Conservation (phyloP, 2,888 invertebrate species). For the Spilosoma lubricipeda region DNA sequence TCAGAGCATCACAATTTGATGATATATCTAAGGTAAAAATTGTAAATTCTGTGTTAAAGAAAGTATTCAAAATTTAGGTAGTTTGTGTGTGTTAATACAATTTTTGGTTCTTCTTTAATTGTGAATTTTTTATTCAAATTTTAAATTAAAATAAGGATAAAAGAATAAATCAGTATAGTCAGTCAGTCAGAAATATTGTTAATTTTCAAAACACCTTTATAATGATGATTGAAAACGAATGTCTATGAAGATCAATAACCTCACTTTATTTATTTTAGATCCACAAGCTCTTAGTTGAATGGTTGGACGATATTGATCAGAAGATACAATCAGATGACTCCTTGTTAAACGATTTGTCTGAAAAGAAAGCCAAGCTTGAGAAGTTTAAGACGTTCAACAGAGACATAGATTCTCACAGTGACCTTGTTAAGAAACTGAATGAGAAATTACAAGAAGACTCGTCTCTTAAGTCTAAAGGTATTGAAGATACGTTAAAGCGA, state of each 20-base stretch:
- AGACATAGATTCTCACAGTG: constrained; percentile 93
- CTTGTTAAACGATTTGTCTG: constrained; percentile 93
- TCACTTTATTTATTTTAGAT: constrained; percentile 62
- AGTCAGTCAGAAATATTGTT: too few relatives aligned
- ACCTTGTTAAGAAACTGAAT: constrained; percentile 92
- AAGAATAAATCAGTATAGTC: background rate
- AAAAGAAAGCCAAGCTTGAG: constrained; percentile 95
- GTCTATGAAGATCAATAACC: background rate
- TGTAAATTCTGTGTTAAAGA: background rate
- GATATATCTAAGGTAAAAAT: constrained; percentile 92
- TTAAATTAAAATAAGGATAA: background rate
- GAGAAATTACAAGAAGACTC: constrained; percentile 90
- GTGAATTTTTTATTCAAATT: background rate
- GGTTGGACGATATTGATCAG: constrained; percentile 95
- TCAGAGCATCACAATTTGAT: constrained; percentile 92
- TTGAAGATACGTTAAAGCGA: constrained; percentile 89
- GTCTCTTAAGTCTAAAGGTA: constrained; percentile 89
- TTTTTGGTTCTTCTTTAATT: background rate
- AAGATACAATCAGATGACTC: constrained; percentile 92
- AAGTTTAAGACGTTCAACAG: constrained; percentile 94
- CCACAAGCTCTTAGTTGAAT: constrained; percentile 92
- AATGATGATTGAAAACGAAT: background rate
- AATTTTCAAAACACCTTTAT: too few relatives aligned
- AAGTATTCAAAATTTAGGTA: too few relatives aligned
- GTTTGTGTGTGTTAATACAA: too few relatives aligned